Evolutionary conservation across 2,113 vertebrate species (phyloP).

Genomic region (Alectura lathami): DNA sequence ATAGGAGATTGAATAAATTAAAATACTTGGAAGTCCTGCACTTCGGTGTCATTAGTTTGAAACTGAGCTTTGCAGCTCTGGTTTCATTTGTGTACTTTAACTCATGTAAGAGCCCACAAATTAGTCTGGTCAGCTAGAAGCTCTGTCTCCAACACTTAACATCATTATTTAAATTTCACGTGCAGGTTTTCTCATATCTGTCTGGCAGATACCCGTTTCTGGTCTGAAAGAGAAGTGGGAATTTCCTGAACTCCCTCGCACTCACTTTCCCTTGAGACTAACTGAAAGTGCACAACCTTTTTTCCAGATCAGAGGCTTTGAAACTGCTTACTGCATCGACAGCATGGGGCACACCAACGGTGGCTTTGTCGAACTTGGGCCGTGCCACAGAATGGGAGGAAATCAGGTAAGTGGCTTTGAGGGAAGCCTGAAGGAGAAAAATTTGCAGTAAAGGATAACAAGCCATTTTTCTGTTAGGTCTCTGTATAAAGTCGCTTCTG

Average conservation of each 20-base stretch:
- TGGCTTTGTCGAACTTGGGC: slow-evolving; percentile 90
- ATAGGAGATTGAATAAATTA: not conserved
- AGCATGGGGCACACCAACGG: slow-evolving; percentile 98
- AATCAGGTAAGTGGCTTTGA: slow-evolving; percentile 87
- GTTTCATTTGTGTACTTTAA: not conserved
- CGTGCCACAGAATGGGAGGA: slow-evolving; percentile 96
- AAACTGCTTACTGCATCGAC: slow-evolving; percentile 94
- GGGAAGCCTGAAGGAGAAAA: not conserved
- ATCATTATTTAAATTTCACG: not conserved
- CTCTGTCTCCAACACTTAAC: not conserved
- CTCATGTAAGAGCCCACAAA: not conserved
- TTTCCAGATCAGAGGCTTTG: slow-evolving; percentile 89
- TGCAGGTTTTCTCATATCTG: not conserved
- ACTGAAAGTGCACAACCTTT: not conserved
- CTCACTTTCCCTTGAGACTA: not conserved
- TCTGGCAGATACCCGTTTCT: not conserved
- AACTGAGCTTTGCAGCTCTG: not conserved
- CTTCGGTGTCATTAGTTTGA: not conserved
- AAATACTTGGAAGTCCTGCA: not conserved
- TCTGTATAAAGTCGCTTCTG: not conserved
- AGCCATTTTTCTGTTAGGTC: not conserved
- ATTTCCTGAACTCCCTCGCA: not conserved
- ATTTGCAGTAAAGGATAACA: not conserved
- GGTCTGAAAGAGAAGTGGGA: not conserved
- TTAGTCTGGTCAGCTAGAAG: not conserved